Conservation (phyloP, 1,140 invertebrate species). For the Apis laboriosa region DNA sequence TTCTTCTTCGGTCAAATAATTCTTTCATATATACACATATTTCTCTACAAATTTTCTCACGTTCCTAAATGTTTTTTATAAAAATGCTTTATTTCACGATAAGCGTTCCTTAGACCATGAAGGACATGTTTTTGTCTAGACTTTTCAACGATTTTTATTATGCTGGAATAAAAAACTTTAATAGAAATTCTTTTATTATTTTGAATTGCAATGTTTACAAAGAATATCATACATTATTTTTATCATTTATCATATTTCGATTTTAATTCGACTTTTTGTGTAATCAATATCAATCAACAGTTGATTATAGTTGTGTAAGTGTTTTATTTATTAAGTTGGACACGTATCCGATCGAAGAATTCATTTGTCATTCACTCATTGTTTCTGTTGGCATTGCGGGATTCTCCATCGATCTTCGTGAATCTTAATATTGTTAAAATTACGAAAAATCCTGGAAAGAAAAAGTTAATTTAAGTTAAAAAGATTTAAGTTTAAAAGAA, state of each 20-base stretch:
- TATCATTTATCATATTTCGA: neutral
- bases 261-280: constrained; percentile 2
- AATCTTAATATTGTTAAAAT: neutral
- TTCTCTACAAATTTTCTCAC: neutral
- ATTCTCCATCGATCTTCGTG: neutral
- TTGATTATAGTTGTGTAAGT: constrained; percentile 14
- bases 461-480: no score
- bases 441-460: neutral
- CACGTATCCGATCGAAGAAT: constrained; percentile 39
- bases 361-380: neutral
- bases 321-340: neutral
- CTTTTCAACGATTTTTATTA: neutral
- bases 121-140: neutral
- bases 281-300: no score
- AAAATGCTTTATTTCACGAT: neutral
- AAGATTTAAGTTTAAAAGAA: neutral
- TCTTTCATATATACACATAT: neutral
- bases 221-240: neutral
- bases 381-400: constrained; percentile 8
- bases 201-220: neutral
- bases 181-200: no score
- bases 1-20: neutral
- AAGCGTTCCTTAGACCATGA: neutral
- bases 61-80: neutral
- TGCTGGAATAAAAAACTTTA: neutral